These are phyloP conservation scores for Chaetodon trifasciatus DNA, from an alignment of 2,797 vertebrate species.

Conservation along the genomic window DNA sequence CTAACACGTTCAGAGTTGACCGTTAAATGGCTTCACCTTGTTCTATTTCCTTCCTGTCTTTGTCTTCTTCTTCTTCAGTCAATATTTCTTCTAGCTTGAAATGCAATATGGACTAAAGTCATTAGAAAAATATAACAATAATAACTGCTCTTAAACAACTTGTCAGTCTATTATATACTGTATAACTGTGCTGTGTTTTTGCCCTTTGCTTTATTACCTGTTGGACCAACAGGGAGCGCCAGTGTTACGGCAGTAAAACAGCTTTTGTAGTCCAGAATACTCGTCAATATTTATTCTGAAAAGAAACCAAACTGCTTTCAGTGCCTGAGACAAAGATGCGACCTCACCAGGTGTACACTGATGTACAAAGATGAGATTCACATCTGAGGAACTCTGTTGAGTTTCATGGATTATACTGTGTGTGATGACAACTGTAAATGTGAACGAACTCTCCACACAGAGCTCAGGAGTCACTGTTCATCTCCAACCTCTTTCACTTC, in stretches of 20 bases:
- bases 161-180: background rate
- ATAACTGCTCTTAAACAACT: background rate
- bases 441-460: too few relatives aligned
- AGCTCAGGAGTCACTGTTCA: background rate
- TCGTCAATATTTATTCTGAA: slow-evolving; percentile 22
- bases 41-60: background rate
- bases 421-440: too few relatives aligned
- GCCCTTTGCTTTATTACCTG: background rate
- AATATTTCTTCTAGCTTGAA: background rate
- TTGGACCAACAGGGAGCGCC: slow-evolving; percentile 5
- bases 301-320: slow-evolving; percentile 64
- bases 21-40: background rate
- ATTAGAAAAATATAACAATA: too few relatives aligned
- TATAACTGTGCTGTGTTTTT: background rate
- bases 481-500: background rate
- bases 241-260: background rate
- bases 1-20: background rate
- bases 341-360: slow-evolving; percentile 17
- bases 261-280: background rate
- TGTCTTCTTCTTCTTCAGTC: background rate
- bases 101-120: too few relatives aligned
- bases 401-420: background rate
- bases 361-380: slow-evolving; percentile 29
- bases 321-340: slow-evolving; percentile 68
- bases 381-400: background rate